Base-by-base conservation (phyloP, 2,797 vertebrate genomes). In the Melanotaenia parkinsoni region DNA sequence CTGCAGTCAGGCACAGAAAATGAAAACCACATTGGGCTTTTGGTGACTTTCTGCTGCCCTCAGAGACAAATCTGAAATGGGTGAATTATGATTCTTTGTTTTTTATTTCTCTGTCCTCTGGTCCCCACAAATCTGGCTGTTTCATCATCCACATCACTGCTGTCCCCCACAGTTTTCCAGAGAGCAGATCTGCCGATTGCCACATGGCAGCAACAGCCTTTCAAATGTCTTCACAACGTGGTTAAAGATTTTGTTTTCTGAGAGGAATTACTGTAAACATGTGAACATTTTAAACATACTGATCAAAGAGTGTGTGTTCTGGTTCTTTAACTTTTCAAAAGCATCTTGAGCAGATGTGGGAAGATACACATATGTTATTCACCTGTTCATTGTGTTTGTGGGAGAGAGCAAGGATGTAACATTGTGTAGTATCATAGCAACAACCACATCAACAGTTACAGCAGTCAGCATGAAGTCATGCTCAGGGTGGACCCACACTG, bases 11-110 rank as follows among this genome's bases (percentile, higher is more conserved):
- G 66, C 78, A 63, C 85, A 78, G 72, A 57, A 82, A 90, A 92
- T 90, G 76, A 89, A 78, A 92, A 91, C 80, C 91, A 92, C 73
- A 90, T 90, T 91, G 89, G 77, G 81, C 59, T 63, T 76, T 86
- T 77, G 74, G 77, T 84, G 26, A 47, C 64, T 54, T 47, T 78
- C 60, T 61, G 67, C 65, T 70, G 35, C 76, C 74, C 72, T 70
- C 61, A 64, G 72, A 78, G 70, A 79, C 54, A 81, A 53, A 77
- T 85, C 81, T 79, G 80, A 70, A 85, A 32, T 68, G 65, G 72
- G 77, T 88, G 75, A 89, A 80, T 84, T 87, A 89, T 79, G 70
- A 80, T 79, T 76, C 53, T 79, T 70, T 83, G 28, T 45, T 76
- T 28, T 28, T 28, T 3, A 28, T 69, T 74, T 83, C 54, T 82